Percentiles rank a stretch among this genome's conserved stretches.
Evolutionary conservation across 2,888 invertebrate genomes (phyloP).

Genomic region (Napeogenes inachia): DNA sequence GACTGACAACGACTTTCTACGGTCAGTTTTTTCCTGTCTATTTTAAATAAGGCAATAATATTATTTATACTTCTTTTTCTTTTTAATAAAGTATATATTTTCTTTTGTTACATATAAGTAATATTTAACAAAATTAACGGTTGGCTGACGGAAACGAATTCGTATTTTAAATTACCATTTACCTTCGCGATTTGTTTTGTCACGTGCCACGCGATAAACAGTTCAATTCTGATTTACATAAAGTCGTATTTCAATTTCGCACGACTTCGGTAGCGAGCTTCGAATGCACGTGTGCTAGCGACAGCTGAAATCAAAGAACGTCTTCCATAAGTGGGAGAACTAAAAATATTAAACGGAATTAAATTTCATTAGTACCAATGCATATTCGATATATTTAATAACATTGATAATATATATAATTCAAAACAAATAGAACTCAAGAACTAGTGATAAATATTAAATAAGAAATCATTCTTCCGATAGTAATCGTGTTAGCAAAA

Average conservation of each 20-base stretch:
- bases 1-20: conserved; percentile 67
- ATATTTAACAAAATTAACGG: conserved; percentile 22
- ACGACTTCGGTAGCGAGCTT: conserved; percentile 41
- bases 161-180: conserved; percentile 54
- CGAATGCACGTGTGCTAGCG: conserved; percentile 47
- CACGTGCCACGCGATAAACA: conserved; percentile 58
- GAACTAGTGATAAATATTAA: conserved; percentile 29
- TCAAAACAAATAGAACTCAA: background rate
- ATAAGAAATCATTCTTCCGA: conserved; percentile 45
- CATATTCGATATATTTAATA: too few species aligned
- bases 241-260: conserved; percentile 64
- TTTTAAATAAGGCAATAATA: conserved; percentile 13
- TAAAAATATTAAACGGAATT: background rate
- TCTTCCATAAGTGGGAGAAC: conserved; percentile 11
- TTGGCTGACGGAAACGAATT: conserved; percentile 41
- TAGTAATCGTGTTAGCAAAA: conserved; percentile 48
- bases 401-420: too few species aligned
- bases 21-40: conserved; percentile 53
- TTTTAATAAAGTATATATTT: conserved; percentile 12
- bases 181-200: conserved; percentile 56
- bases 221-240: conserved; percentile 59
- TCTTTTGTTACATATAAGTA: conserved; percentile 70
- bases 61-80: background rate
- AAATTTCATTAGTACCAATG: too few species aligned
- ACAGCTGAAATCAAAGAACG: conserved; percentile 55